phyloP scores from a whole-genome alignment of 1,140 invertebrate species.

The Cyphomyrmex costatus region DNA sequence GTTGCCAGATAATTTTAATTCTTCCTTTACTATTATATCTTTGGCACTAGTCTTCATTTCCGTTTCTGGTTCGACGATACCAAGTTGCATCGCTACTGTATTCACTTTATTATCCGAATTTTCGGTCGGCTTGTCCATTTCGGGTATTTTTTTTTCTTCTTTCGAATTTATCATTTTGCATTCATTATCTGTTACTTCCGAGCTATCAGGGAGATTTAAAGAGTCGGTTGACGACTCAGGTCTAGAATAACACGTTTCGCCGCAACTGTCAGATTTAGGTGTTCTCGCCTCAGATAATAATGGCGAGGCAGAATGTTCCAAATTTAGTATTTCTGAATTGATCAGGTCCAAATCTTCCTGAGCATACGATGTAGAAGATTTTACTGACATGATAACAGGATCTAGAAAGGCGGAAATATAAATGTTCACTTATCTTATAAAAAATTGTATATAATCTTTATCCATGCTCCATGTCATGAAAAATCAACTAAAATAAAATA shows the following conservation, averaged over 20 bases:
- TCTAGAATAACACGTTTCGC: conserved; percentile 69
- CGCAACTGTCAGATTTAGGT: conserved; percentile 70
- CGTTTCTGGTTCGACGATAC: conserved; percentile 66
- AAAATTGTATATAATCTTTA: not conserved
- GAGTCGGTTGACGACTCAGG: conserved; percentile 71
- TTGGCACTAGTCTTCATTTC: conserved; percentile 61
- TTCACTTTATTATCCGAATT: conserved; percentile 71
- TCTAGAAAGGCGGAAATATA: conserved; percentile 72
- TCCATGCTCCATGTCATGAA: not conserved
- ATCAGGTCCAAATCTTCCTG: conserved; percentile 81
- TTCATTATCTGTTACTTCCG: conserved; percentile 61
- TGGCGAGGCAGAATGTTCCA: conserved; percentile 69
- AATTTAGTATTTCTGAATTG: conserved; percentile 77
- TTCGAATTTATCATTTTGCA: conserved; percentile 37
- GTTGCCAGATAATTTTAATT: conserved; percentile 65
- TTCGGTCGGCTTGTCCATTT: conserved; percentile 47
- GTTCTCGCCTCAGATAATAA: conserved; percentile 64
- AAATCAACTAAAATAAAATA: not conserved
- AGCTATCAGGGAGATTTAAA: conserved; percentile 63
- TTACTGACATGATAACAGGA: conserved; percentile 80
- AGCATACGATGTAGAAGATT: conserved; percentile 77
- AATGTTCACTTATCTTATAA: not conserved
- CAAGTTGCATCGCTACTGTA: conserved; percentile 66
- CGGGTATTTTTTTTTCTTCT: conserved; percentile 19
- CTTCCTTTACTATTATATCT: conserved; percentile 68